Percentiles rank a stretch among this genome's conserved stretches.
Conservation (phyloP, 1,140 invertebrate genomes). For the Orchestia grillus region DNA sequence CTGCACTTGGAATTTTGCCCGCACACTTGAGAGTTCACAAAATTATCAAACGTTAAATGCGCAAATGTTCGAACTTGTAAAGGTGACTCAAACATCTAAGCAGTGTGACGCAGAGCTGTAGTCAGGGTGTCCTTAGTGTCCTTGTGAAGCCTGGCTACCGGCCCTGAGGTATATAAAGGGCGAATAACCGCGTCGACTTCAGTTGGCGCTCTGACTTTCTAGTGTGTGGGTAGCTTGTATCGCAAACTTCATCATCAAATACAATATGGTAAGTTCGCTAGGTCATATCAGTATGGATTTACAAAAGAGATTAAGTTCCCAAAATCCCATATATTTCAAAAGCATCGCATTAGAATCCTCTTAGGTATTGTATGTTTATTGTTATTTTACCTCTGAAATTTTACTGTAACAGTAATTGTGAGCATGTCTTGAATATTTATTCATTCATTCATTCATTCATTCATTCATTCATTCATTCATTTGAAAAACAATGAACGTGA, state of each 20-base stretch:
- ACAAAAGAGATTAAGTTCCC: neutral
- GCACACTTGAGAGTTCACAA: neutral
- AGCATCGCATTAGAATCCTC: neutral
- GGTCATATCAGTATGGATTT: neutral
- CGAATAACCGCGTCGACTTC: neutral
- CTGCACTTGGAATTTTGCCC: neutral
- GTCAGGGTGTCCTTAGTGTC: no score
- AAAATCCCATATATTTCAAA: neutral
- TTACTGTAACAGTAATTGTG: neutral
- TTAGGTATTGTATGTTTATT: neutral
- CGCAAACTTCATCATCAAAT: neutral
- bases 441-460: no score
- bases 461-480: no score
- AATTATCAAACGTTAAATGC: neutral
- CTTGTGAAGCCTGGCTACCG: neutral
- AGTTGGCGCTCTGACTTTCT: neutral
- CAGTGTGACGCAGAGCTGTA: neutral
- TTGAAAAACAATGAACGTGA: neutral
- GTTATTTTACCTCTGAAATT: no score
- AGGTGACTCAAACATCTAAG: neutral
- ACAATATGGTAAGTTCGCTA: neutral
- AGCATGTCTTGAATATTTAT: neutral
- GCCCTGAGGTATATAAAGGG: neutral
- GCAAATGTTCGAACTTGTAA: neutral
- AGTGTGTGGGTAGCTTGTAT: neutral